A percentile compares a stretch with the other conserved stretches of the same genome.
Evolutionary conservation across 2,113 vertebrate genomes (phyloP).

Genomic region (Elephantulus edwardii): DNA sequence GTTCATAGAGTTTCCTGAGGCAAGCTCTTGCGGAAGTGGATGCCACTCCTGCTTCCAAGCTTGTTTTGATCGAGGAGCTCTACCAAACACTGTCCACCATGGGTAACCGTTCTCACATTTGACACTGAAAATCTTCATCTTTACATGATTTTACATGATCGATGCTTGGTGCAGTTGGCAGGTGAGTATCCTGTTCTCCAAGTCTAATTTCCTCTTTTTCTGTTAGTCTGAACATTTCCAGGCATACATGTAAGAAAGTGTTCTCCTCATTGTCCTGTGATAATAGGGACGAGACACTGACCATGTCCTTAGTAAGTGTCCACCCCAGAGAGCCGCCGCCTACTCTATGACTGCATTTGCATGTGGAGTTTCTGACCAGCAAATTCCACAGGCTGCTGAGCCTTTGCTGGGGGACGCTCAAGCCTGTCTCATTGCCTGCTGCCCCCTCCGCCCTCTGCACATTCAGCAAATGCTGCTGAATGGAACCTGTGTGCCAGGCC

Average conservation of each 20-base stretch:
- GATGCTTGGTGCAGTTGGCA: background rate
- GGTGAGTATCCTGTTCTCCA: background rate
- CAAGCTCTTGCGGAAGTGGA: no score
- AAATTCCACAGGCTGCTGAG: background rate
- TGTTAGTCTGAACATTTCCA: background rate
- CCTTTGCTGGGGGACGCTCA: background rate
- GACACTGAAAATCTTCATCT: background rate
- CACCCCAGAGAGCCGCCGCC: background rate
- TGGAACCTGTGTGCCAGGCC: background rate
- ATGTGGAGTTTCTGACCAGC: background rate
- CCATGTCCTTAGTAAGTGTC: background rate
- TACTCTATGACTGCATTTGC: background rate
- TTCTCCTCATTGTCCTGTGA: background rate
- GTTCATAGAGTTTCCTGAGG: no score
- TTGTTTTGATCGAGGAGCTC: no score
- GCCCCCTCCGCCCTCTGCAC: background rate
- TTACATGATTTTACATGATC: background rate
- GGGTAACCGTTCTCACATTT: fast-evolving
- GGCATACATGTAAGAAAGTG: background rate
- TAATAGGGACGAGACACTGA: background rate
- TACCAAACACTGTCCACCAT: no score
- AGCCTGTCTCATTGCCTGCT: background rate
- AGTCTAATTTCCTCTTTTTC: background rate
- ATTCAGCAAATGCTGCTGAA: background rate
- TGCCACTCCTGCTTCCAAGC: no score